Percentiles rank a stretch among this genome's conserved stretches.
Evolutionary conservation across 2,888 invertebrate genomes (phyloP).

Genomic region (Drosophila suboccidentalis): DNA sequence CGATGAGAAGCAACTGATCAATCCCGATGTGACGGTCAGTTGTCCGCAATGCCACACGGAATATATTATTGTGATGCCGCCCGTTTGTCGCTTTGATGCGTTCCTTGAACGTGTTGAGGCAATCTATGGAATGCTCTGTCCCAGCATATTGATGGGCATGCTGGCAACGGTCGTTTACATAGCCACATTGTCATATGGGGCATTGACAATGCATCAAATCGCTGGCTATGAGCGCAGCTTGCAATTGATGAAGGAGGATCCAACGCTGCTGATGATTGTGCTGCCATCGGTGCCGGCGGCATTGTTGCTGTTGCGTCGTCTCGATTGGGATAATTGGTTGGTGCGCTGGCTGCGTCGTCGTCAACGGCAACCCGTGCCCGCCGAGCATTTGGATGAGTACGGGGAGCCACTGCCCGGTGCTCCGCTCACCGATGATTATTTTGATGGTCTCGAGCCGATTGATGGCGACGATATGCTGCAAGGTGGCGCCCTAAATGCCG

Average conservation of each 20-base stretch:
- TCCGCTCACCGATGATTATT: constrained; percentile 60
- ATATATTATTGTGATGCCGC: constrained; percentile 61
- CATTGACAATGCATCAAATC: constrained; percentile 53
- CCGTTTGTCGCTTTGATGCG: constrained; percentile 50
- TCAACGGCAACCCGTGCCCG: constrained; percentile 14
- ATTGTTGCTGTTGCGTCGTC: constrained; percentile 40
- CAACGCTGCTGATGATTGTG: constrained; percentile 57
- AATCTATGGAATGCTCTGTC: constrained; percentile 47
- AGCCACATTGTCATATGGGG: constrained; percentile 54
- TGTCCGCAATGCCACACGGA: constrained; percentile 63
- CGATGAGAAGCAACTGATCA: constrained; percentile 45
- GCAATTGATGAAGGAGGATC: constrained; percentile 50
- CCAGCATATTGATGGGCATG: constrained; percentile 48
- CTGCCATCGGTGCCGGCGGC: constrained; percentile 57
- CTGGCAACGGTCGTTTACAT: constrained; percentile 57
- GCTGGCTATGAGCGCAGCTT: constrained; percentile 44
- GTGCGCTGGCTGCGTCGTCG: constrained; percentile 48
- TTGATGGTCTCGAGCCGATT: constrained; percentile 37
- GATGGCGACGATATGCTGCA: constrained; percentile 30
- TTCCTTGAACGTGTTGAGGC: constrained; percentile 47
- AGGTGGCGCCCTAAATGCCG: constrained; percentile 13
- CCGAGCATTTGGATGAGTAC: constrained; percentile 34
- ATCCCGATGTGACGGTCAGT: constrained; percentile 38
- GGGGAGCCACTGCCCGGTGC: constrained; percentile 59
- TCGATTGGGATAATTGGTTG: constrained; percentile 58